Evolutionary conservation across 2,888 invertebrate genomes (phyloP).

Genomic region (Abscondita cerata): DNA sequence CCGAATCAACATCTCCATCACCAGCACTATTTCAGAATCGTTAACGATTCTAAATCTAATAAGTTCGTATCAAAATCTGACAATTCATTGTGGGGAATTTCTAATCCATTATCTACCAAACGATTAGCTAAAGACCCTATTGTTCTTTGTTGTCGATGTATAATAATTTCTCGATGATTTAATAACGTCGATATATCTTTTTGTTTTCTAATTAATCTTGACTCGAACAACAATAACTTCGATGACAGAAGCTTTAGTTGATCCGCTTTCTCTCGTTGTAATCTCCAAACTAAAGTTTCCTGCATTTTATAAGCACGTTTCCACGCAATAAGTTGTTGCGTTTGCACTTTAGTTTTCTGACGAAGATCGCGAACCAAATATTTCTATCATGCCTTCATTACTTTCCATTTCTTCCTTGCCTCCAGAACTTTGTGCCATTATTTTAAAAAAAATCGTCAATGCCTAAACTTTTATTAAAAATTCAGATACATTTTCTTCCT

Average conservation of each 20-base stretch:
- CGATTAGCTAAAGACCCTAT: constrained; percentile 79
- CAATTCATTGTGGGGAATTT: constrained; percentile 70
- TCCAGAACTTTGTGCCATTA: constrained; percentile 59
- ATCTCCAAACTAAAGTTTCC: constrained; percentile 78
- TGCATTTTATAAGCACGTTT: constrained; percentile 78
- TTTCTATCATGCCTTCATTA: constrained; percentile 65
- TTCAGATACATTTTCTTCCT: too few relatives aligned
- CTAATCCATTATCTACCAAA: constrained; percentile 77
- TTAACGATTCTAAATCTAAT: constrained; percentile 81
- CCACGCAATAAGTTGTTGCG: constrained; percentile 84
- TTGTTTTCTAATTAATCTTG: constrained; percentile 83
- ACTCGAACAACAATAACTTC: constrained; percentile 82
- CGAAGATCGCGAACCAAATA: constrained; percentile 75
- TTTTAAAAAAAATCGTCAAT: too few relatives aligned
- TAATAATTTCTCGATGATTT: constrained; percentile 78
- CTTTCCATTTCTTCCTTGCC: constrained; percentile 60
- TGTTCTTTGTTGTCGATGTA: constrained; percentile 80
- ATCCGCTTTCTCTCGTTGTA: constrained; percentile 81
- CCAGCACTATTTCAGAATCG: constrained; percentile 88
- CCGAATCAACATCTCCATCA: constrained; percentile 80
- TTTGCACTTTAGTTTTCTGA: constrained; percentile 80
- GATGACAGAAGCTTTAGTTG: constrained; percentile 82
- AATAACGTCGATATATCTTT: constrained; percentile 82
- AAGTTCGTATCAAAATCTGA: constrained; percentile 71
- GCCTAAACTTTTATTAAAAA: too few relatives aligned